Percentiles rank a stretch among this genome's conserved stretches.
Conservation (phyloP, 2,888 invertebrate genomes). For the Trichopoda pennipes region DNA sequence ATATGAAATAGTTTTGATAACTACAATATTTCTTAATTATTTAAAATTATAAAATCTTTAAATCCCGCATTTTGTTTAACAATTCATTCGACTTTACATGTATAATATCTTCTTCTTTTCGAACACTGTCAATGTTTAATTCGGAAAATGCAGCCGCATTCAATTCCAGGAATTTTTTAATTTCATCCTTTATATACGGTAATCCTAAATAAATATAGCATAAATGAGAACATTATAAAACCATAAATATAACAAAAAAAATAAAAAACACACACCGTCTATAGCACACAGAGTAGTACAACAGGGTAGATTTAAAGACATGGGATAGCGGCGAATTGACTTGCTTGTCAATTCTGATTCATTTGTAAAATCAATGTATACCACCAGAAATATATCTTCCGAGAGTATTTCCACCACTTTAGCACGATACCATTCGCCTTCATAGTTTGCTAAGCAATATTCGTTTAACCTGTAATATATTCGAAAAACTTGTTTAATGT, state of each 20-base stretch:
- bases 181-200: conserved; percentile 50
- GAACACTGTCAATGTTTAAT: conserved; percentile 59
- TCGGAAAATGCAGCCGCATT: conserved; percentile 40
- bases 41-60: conserved; percentile 38
- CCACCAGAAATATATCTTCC: conserved; percentile 63
- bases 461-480: conserved; percentile 67
- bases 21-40: neutral
- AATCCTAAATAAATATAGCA: conserved; percentile 56
- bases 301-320: conserved; percentile 69
- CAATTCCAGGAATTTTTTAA: conserved; percentile 47
- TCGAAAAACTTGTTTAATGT: neutral
- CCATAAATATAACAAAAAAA: neutral
- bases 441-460: conserved; percentile 72
- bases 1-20: neutral
- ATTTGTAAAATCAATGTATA: conserved; percentile 73
- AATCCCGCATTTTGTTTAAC: conserved; percentile 46
- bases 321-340: conserved; percentile 71
- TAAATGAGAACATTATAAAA: neutral
- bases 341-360: conserved; percentile 65
- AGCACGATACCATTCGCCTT: conserved; percentile 73
- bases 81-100: conserved; percentile 54
- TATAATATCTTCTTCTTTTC: conserved; percentile 31
- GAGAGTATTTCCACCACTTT: conserved; percentile 66
- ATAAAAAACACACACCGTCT: conserved; percentile 71
- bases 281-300: conserved; percentile 70